Percentiles rank a stretch among this genome's conserved stretches.
These are phyloP conservation scores for Caenorhabditis japonica DNA, from an alignment of 2,888 invertebrate species.

Conservation along the genomic window DNA sequence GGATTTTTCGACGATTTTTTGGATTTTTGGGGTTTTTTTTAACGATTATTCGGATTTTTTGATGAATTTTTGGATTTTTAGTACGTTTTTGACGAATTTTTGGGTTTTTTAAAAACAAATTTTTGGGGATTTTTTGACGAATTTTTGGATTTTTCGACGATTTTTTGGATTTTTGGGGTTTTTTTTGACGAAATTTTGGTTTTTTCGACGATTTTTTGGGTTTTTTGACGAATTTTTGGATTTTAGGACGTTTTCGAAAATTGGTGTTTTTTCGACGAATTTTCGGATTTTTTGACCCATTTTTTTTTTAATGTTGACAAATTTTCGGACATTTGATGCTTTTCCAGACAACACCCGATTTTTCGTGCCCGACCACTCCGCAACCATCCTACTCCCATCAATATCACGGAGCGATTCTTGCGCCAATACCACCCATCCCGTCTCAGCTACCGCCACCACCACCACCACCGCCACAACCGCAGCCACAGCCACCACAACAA, in stretches of 20 bases:
- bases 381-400: conserved; percentile 25
- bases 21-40: too few relatives aligned
- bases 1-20: too few relatives aligned
- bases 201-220: neutral
- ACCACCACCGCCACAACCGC: neutral
- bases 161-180: too few relatives aligned
- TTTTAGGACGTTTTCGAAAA: neutral
- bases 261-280: neutral
- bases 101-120: too few relatives aligned
- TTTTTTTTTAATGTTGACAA: neutral
- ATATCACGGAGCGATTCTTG: neutral
- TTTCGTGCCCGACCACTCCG: conserved; percentile 55
- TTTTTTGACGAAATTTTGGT: too few relatives aligned
- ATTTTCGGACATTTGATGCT: neutral
- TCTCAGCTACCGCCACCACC: conserved; percentile 11
- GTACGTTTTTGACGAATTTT: too few relatives aligned
- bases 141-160: too few relatives aligned
- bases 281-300: too few relatives aligned
- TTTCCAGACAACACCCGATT: conserved; percentile 55
- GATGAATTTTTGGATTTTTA: too few relatives aligned
- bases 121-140: neutral
- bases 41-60: too few relatives aligned
- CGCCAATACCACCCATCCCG: conserved; percentile 12
- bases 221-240: neutral
- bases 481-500: conserved; percentile 8